phyloP scores from a whole-genome alignment of 2,113 vertebrate species.

The Actinemys pallida region DNA sequence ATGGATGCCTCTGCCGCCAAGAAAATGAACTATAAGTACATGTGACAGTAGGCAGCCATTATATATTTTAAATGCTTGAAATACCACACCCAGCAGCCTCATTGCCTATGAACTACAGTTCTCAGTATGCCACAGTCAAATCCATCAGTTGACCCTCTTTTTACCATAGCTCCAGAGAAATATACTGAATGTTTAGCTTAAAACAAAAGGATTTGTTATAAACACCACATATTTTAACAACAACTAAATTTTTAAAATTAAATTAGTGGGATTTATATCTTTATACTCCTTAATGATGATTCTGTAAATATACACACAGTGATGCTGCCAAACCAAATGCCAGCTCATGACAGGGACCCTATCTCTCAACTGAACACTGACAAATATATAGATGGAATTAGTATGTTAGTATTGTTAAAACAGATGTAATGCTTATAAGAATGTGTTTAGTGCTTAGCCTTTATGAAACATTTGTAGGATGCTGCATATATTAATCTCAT shows the following conservation, averaged over 20 bases:
- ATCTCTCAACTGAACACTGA: too few relatives aligned
- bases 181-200: background rate
- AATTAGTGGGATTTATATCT: background rate
- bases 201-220: background rate
- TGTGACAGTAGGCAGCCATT: background rate
- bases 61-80: background rate
- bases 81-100: background rate
- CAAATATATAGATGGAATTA: background rate
- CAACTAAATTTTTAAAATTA: background rate
- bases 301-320: background rate
- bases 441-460: background rate
- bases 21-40: background rate
- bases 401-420: background rate
- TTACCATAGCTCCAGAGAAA: background rate
- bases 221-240: background rate
- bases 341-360: too few relatives aligned
- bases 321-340: too few relatives aligned
- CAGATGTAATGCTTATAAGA: background rate
- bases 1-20: background rate
- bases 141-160: background rate
- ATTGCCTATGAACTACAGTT: background rate
- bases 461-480: background rate
- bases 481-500: background rate
- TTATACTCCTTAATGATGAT: background rate
- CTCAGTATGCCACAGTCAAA: rapidly evolving